phyloP scores from a whole-genome alignment of 2,113 vertebrate species.

The cattle (Bos taurus) region ARS-UCD2.0 NC_037331.1:16180501-16181000 shows the following conservation, averaged over 20 bases:
- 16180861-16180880: background rate
- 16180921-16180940: background rate
- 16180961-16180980: background rate
- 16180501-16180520: background rate
- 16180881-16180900: too few species aligned
- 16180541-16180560: background rate
- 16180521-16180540: background rate
- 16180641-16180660: background rate
- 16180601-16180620: background rate
- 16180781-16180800: background rate
- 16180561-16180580: background rate
- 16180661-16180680: background rate
- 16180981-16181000: background rate
- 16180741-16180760: background rate
- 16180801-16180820: background rate
- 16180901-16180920: background rate
- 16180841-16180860: background rate
- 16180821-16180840: background rate
- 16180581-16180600: background rate
- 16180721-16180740: background rate
- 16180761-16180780: background rate
- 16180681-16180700: background rate
- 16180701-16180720: background rate
- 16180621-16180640: background rate
- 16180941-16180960: background rate